Evolutionary conservation across 2,113 vertebrate genomes (phyloP), one percentile per base, ranked within the genome.

Genomic region (Phoxinus phoxinus): DNA sequence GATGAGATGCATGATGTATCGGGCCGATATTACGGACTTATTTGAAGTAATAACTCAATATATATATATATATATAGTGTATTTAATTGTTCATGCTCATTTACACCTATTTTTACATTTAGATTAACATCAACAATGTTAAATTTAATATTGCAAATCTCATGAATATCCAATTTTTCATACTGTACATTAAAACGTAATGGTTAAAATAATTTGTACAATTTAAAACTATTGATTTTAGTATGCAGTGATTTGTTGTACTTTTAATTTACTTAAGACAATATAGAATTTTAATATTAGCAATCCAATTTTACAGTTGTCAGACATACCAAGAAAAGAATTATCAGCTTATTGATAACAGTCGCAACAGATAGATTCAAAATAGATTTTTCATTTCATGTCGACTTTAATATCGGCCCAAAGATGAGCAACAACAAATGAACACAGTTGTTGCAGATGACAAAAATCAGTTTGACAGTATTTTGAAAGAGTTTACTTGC

Each of bases 401-500:
- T 12, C 6, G 13, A 25, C 0, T 25, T 37, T 23, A 41, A 23
- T 41, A 67, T 67, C 15, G 3, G 65, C 73, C 46, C 25, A 17
- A 53, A 76, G 12, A 7, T 25, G 41, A 77, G 15, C 12, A 59
- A 41, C 6, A 63, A 44, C 11, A 9, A 81, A 65, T 48, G 65
- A 65, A 48, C 37, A 65, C 13, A 76, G 59, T 46, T n/a, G n/a
- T 19, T 65, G 6, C 78, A 48, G 35, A 81, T 81, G 59, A 51
- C 59, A 81, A 30, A 30, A 44, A 83, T 1, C 30, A 17, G 15
- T 58, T 23, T 72, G 65, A 72, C 65, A 83, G 48, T 35, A 83
- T 83, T 72, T 83, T 41, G 41, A 81, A 81, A 48, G 17, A 72
- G 65, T 83, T 58, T 53, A 56, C 44, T 85, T 69, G 35, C 61